Evolutionary conservation across 2,888 invertebrate genomes (phyloP), one percentile per base, ranked within the genome.

Genomic region (Nemoura dubitans): DNA sequence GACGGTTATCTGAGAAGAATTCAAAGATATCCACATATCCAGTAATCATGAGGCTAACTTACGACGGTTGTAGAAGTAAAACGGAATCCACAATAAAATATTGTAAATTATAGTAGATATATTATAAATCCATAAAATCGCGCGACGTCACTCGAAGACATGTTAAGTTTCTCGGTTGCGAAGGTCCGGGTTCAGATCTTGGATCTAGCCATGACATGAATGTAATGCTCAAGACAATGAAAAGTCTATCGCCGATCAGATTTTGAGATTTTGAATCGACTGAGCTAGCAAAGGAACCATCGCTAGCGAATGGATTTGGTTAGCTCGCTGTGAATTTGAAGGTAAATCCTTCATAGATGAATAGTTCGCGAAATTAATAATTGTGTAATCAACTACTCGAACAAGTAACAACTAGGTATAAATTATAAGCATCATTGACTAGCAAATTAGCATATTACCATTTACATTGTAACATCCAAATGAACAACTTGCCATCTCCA

Each of bases 161-260:
- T 59, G 59, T 59, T 59, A 59, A 59, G 59, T 59, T 59, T 59
- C 59, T 59, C 59, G 59, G 14, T 59, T 59, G 59, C 59, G 59
- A 59, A 59, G 21, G 21, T 59, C 59, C 59, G 59, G 59, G 59
- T 21, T 59, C 59, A 59, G 59, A 59, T 59, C 59, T 59, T 21
- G 10, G 59, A 59, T 59, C 59, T 59, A 59, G 59, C 59, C 59
- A 59, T 59, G 59, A 59, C 59, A 59, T 14, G 59, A 59, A 59
- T 59, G 59, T 59, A 59, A 59, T 59, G 59, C 21, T 21, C 14
- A 14, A 59, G 59, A 59, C 59, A 59, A 59, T 59, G 59, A 59
- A 14, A 59, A 59, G 59, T 59, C 59, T 7, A 59, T 59, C 21
- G 59, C 59, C 21, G 59, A 59, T 59, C 59, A 59, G 59, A 59